Percentiles rank a stretch among this genome's conserved stretches.
Conservation (phyloP, 2,797 vertebrate species). For the Myotis daubentonii region DNA sequence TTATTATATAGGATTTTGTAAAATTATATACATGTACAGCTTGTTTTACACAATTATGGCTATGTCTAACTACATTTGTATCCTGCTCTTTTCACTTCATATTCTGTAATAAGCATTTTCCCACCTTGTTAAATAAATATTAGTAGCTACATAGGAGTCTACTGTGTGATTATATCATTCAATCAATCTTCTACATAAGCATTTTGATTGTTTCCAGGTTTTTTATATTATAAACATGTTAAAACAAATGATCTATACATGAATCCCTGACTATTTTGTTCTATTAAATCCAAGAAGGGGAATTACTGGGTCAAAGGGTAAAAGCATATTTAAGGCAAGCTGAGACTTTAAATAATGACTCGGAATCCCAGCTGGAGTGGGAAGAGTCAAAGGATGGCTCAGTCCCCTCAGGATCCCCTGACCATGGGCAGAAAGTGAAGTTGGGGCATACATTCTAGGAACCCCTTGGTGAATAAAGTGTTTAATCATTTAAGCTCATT, state of each 20-base stretch:
- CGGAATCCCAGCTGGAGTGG: not conserved
- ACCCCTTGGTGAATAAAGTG: not conserved
- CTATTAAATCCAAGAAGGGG: not conserved
- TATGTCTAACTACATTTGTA: not conserved
- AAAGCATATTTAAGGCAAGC: not conserved
- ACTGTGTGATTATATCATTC: not conserved
- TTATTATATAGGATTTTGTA: not conserved
- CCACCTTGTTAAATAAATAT: constrained; percentile 45
- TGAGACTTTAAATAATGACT: not conserved
- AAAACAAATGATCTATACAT: not conserved
- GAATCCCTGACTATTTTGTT: constrained; percentile 10
- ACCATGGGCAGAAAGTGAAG: not conserved
- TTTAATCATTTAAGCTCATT: constrained; percentile 46
- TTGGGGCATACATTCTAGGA: not conserved
- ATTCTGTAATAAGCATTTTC: not conserved
- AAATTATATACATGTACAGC: not conserved
- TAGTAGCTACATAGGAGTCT: not conserved
- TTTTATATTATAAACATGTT: constrained; percentile 11
- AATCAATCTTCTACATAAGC: not conserved
- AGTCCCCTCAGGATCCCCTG: not conserved
- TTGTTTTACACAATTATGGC: constrained; percentile 24
- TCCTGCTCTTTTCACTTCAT: not conserved
- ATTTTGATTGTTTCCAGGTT: not conserved
- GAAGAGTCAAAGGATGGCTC: not conserved
- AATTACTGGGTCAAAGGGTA: not conserved